Evolutionary conservation across 2,888 invertebrate species (phyloP), one percentile per base, ranked within the genome.

Genomic region (Masnerella sp.): DNA sequence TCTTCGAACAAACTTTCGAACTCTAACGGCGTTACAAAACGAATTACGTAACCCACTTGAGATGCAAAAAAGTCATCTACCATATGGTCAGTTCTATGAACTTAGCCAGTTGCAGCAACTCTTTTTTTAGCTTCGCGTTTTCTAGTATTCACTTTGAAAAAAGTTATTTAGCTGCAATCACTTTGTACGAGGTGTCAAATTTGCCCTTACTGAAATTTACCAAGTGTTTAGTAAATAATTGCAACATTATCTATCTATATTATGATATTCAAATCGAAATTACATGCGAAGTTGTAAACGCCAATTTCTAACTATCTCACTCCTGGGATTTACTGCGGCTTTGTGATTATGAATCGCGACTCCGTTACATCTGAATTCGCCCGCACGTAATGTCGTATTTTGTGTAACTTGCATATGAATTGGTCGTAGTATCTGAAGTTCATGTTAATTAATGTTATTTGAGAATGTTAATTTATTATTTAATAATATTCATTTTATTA

Each of bases 341-440:
- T 30, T 22, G 17, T 42, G 58, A 67, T 58, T 67, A 45, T 56
- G 47, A 47, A 47, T 47, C 65, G 47, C 38, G 15, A 52, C 32
- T 40, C 38, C 18, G 14, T 17, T 47, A 47, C 52, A 47, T 56
- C 40, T 0, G 34, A 56, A 49, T 67, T 65, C 22, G 25, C n/a
- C 5, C 14, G 42, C 49, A 42, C 47, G 25, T 67, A 56, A 45
- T 22, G 12, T 17, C 36, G 38, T 34, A 52, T 42, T 51, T 54
- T 36, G 52, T 38, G 20, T 38, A 47, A 43, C 34, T 12, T 62
- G 9, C 28, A 36, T 30, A 28, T 11, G 32, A 14, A 38, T 51
- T 14, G 22, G 18, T 30, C 14, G n/a, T 18, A 51, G 43, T 30
- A 45, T 25, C 18, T 49, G 25, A 15, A 12, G 36, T 11, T n/a